Conservation (phyloP, 2,797 vertebrate species). For the Clarias pachynema region DNA sequence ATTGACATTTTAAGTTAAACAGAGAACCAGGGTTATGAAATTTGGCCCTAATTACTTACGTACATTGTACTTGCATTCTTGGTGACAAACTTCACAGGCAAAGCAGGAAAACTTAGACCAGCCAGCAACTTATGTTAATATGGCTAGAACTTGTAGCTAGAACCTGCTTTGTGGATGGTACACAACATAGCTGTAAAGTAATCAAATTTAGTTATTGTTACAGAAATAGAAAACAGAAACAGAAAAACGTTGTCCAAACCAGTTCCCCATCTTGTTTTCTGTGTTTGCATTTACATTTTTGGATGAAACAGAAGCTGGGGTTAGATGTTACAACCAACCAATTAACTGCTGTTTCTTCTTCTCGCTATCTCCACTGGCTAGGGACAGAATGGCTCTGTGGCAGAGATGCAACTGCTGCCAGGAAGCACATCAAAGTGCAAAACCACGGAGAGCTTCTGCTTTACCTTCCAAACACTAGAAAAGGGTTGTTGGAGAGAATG, state of each 20-base stretch:
- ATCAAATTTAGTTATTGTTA: not conserved
- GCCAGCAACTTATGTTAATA: too few relatives aligned
- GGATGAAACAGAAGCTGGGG: constrained; percentile 67
- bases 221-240: not conserved
- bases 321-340: constrained; percentile 82
- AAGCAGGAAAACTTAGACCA: too few relatives aligned
- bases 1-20: too few relatives aligned
- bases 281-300: constrained; percentile 62
- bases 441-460: constrained; percentile 78
- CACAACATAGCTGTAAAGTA: not conserved
- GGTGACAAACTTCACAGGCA: too few relatives aligned
- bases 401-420: constrained; percentile 84
- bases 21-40: too few relatives aligned
- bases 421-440: constrained; percentile 84
- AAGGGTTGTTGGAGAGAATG: constrained; percentile 82
- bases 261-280: constrained; percentile 37
- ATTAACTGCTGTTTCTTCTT: constrained; percentile 72
- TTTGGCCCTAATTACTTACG: too few relatives aligned
- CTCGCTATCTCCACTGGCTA: constrained; percentile 65
- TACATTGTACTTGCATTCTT: too few relatives aligned
- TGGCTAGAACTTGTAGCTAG: not conserved
- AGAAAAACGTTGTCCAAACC: not conserved
- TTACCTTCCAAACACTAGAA: constrained; percentile 85
- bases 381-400: constrained; percentile 79
- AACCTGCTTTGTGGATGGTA: not conserved